Percentiles rank a stretch among this genome's conserved stretches.
Evolutionary conservation across 35 echinoderm and acorn worm genomes (phyloP).

Genomic region (Apostichopus californicus): DNA sequence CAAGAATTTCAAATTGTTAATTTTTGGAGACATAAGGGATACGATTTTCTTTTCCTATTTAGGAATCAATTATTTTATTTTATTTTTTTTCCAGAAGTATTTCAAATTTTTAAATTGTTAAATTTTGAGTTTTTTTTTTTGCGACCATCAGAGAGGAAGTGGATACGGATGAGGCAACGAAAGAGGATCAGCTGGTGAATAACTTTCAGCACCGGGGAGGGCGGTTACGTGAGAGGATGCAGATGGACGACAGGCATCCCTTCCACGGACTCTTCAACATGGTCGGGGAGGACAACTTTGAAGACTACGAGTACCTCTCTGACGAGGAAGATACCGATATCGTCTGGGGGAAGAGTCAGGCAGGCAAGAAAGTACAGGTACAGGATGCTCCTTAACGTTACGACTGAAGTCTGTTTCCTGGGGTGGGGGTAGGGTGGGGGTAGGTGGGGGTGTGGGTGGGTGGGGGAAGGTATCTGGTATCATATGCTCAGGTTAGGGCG

Average conservation of each 20-base stretch:
- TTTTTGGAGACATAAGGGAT: no score
- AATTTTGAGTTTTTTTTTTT: background rate
- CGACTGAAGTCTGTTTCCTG: no score
- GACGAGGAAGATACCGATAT: conserved; percentile 49
- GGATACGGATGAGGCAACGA: background rate
- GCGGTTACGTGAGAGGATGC: background rate
- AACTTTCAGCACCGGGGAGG: background rate
- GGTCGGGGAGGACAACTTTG: conserved; percentile 27
- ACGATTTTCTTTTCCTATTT: no score
- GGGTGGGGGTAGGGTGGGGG: background rate
- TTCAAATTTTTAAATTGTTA: no score
- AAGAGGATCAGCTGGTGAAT: conserved; percentile 25
- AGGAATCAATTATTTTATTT: no score
- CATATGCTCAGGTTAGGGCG: background rate
- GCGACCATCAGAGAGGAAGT: conserved; percentile 9
- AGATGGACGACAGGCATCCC: conserved; percentile 43
- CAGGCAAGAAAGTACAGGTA: conserved; percentile 68
- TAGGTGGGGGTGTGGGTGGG: background rate
- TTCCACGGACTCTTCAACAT: conserved; percentile 27
- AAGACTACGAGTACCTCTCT: conserved; percentile 34
- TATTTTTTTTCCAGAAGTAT: no score
- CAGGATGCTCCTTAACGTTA: background rate
- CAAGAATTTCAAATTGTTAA: no score
- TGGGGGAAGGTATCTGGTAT: background rate
- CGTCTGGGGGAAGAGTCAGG: conserved; percentile 44